Percentiles rank a stretch among this genome's conserved stretches.
Evolutionary conservation across 2,888 invertebrate genomes (phyloP).

Genomic region (Eupithecia pulchellata): DNA sequence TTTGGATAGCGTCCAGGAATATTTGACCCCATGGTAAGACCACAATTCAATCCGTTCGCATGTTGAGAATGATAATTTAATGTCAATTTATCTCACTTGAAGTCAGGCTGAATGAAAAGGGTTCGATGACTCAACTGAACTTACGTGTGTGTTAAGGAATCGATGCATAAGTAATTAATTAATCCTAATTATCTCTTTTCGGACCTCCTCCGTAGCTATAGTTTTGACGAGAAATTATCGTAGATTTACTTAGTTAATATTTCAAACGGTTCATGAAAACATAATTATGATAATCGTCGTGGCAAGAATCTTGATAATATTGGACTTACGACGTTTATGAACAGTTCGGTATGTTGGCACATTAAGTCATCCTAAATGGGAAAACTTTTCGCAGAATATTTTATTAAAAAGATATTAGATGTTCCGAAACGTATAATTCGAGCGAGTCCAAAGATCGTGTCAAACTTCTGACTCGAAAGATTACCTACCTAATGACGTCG

Average conservation of each 20-base stretch:
- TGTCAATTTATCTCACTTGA: conserved; percentile 46
- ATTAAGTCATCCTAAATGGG: background rate
- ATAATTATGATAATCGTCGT: background rate
- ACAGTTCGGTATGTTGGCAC: background rate
- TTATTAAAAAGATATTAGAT: background rate
- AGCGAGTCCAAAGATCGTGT: no score
- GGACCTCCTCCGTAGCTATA: background rate
- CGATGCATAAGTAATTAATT: conserved; percentile 30
- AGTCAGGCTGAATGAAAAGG: conserved; percentile 51
- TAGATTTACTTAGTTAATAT: background rate
- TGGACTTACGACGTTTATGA: background rate
- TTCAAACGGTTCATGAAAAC: background rate
- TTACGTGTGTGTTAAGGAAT: conserved; percentile 27
- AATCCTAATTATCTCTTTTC: background rate
- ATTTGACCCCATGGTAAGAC: conserved; percentile 26
- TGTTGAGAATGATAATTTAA: conserved; percentile 42
- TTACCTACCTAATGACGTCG: conserved; percentile 12
- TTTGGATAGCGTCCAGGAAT: conserved; percentile 23
- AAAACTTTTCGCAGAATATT: background rate
- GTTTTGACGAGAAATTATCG: background rate
- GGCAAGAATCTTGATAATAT: background rate
- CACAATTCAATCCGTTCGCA: conserved; percentile 23
- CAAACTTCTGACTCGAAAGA: conserved; percentile 2
- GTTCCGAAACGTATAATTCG: background rate
- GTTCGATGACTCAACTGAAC: conserved; percentile 49